Base-by-base conservation (phyloP, 2,888 invertebrate species). In the Eulithis testata region DNA sequence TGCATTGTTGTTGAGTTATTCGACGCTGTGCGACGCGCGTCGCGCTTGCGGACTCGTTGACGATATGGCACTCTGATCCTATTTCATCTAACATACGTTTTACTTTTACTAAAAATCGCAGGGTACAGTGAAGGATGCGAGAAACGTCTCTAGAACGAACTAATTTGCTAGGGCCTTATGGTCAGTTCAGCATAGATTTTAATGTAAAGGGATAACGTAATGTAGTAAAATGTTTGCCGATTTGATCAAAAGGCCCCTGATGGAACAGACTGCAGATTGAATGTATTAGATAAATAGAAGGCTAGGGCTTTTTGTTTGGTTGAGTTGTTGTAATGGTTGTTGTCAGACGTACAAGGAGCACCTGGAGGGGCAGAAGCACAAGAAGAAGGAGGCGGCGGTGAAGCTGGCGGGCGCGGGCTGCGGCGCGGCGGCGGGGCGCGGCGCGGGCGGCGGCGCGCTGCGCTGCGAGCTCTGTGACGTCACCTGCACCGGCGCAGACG, bases 381-480 rank as follows among this genome's bases (percentile, higher is more conserved):
- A 99, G 94, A 99, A 99, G 94, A 98, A 99, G 87, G 99, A 99
- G 87, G 97, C 82, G 94, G 96, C 74, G 90, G 95, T 76, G 91
- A 94, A 78, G 95, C 95, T 72, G 94, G 94, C 77, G 92, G 77
- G 69, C 59, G 68, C 69, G 40, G 80, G 77, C 1, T 68, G 63
- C 69, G 65, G 27, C 92, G 0, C 5, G 40, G 61, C 49, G 67
- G 69, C 53, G 40, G 81, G 78, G 60, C 85, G 88, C 65, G 88
- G 86, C 50, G 84, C 84, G 56, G 89, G 89, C 71, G 90, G 90
- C 67, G 85, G 88, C 51, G 88, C 95, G 94, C 86, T 98, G 80
- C 96, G 98, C 73, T 99, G 99, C 92, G 99, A 99, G 89, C 95
- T 99, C 68, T 99, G 99, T 82, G 98, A 99, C 93, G 99, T 99